Evolutionary conservation across 2,113 vertebrate genomes (phyloP).

Genomic region (Engraulis encrasicolus): DNA sequence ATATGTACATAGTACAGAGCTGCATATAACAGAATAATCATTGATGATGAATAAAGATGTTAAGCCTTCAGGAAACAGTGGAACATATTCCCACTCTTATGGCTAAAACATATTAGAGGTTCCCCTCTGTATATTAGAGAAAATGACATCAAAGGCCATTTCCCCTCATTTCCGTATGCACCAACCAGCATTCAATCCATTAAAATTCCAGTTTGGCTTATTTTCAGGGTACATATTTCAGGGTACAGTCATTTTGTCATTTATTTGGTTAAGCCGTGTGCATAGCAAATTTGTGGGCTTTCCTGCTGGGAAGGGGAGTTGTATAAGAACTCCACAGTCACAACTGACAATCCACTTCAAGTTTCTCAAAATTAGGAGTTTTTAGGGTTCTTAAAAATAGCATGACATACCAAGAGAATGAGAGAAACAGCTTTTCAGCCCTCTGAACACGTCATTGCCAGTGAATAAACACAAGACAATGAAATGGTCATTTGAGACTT

Average conservation of each 20-base stretch:
- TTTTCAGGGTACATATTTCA: neutral
- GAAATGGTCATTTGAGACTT: too few relatives aligned
- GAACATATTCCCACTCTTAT: neutral
- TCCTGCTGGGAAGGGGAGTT: neutral
- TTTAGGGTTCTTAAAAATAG: neutral
- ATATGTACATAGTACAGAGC: neutral
- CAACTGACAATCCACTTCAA: neutral
- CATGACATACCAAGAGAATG: neutral
- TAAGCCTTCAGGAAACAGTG: neutral
- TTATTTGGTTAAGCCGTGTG: neutral
- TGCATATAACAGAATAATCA: neutral
- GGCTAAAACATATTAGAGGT: neutral
- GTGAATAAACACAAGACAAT: neutral
- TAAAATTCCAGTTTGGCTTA: neutral
- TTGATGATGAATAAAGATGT: neutral
- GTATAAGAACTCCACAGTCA: neutral
- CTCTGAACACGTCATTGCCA: neutral
- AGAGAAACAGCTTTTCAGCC: neutral
- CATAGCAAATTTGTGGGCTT: neutral
- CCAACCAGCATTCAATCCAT: neutral
- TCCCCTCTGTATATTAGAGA: neutral
- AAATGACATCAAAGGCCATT: neutral
- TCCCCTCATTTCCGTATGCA: neutral
- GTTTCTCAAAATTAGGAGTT: neutral
- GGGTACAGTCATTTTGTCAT: neutral